Base-by-base conservation (phyloP, 2,797 vertebrate species). In the Notolepis coatsorum region DNA sequence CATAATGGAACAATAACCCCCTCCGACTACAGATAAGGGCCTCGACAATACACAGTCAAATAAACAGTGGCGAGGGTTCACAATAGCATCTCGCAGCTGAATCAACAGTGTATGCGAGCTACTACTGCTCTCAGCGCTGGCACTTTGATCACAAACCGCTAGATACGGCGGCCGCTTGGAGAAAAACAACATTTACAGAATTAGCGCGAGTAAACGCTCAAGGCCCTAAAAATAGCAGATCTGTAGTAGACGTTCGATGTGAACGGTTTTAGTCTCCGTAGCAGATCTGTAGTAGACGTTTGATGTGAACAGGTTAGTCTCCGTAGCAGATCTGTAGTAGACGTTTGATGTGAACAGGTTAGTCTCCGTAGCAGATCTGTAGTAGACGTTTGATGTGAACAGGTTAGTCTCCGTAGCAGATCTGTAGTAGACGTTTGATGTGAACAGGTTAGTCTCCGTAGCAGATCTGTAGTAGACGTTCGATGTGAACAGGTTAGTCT, bases 81-180 rank as follows among this genome's bases (percentile, higher is more conserved):
- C 89, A 90, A 91, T 89, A 71, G 87, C 82, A 88, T 88, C 85
- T 79, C 78, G 75, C 86, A 78, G 82, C 88, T 90, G 88, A 91
- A 89, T 91, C 89, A 91, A 91, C 90, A 90, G 71, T 74, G 84
- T 78, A 74, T 79, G 77, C 71, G 79, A 76, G 75, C 77, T 73
- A 75, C 79, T 50, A 81, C 80, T 45, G 60, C 61, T 73, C 52
- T 71, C 73, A 71, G 71, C 74, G 65, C 61, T 69, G 55, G 77
- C n/a, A n/a, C 86, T 90, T 88, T 88, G 84, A 90, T 89, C 85
- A 69, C 35, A 61, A 4, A 21, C 33, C 52, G 48, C 17, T 4
- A 79, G 61, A 81, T 75, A 75, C 81, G 73, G 68, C 84, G 69
- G 71, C 80, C 54, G 64, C 60, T n/a, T n/a, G n/a, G n/a, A n/a